Conservation (phyloP, 2,888 invertebrate genomes). For the Crossocerus cetratus region DNA sequence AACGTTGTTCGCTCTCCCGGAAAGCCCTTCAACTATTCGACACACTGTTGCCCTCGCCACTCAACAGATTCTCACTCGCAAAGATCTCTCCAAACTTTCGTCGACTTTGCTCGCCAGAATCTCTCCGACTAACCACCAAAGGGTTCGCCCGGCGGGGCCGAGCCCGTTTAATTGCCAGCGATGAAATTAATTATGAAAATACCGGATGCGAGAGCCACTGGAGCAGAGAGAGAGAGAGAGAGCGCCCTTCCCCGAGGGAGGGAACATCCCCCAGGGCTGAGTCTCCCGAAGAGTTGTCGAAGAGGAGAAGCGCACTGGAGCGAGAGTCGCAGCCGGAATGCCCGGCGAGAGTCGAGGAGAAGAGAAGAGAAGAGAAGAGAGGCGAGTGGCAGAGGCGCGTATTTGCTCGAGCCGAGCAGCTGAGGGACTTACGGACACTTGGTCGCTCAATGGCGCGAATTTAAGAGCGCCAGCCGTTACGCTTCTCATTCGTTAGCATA, state of each 20-base stretch:
- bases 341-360: constrained; percentile 25
- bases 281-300: constrained; percentile 72
- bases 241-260: constrained; percentile 28
- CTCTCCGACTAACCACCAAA: too few relatives aligned
- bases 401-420: constrained; percentile 41
- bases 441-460: constrained; percentile 76
- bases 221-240: neutral
- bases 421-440: constrained; percentile 72
- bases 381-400: constrained; percentile 56
- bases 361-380: constrained; percentile 44
- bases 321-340: constrained; percentile 55
- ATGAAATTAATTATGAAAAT: constrained; percentile 68
- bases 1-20: constrained; percentile 52
- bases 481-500: constrained; percentile 76
- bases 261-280: constrained; percentile 61
- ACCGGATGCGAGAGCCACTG: constrained; percentile 39
- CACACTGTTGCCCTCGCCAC: constrained; percentile 49
- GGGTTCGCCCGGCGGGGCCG: constrained; percentile 13
- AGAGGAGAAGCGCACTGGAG: constrained; percentile 70
- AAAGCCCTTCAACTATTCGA: constrained; percentile 64
- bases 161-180: constrained; percentile 46
- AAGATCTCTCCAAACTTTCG: constrained; percentile 15
- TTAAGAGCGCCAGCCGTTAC: constrained; percentile 75
- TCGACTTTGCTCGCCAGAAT: constrained; percentile 3
- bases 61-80: constrained; percentile 28